Percentiles rank a stretch among this genome's conserved stretches.
Evolutionary conservation across 2,797 vertebrate genomes (phyloP).

Genomic region (Lacerta agilis): DNA sequence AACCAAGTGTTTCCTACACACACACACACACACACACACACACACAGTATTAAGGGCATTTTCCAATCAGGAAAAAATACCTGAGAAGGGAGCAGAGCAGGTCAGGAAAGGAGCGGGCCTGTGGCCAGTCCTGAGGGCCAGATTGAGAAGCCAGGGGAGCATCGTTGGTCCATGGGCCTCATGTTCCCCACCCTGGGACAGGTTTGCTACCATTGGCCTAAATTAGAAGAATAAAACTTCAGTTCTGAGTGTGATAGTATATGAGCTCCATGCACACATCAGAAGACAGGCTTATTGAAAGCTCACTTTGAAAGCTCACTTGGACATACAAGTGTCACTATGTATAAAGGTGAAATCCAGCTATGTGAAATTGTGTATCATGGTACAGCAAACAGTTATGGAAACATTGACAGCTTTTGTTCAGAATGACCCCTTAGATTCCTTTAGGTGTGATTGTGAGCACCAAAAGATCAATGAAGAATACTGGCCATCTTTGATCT

Average conservation of each 20-base stretch:
- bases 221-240: not conserved
- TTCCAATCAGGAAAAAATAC: too few species aligned
- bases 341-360: not conserved
- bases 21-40: too few species aligned
- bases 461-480: slow-evolving; percentile 23
- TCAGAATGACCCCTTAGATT: slow-evolving; percentile 7
- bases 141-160: too few species aligned
- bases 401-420: slow-evolving; percentile 3
- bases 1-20: not conserved
- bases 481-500: slow-evolving; percentile 38
- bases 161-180: too few species aligned
- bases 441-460: slow-evolving; percentile 35
- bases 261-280: not conserved
- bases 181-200: not conserved
- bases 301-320: not conserved
- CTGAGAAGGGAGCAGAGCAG: too few species aligned
- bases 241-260: not conserved
- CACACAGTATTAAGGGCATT: too few species aligned
- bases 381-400: not conserved
- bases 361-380: not conserved
- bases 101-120: too few species aligned
- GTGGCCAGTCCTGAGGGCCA: too few species aligned
- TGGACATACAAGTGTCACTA: not conserved
- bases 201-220: not conserved
- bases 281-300: not conserved